Evolutionary conservation across 2,113 vertebrate genomes (phyloP).

Genomic region (Pedionomus torquatus): DNA sequence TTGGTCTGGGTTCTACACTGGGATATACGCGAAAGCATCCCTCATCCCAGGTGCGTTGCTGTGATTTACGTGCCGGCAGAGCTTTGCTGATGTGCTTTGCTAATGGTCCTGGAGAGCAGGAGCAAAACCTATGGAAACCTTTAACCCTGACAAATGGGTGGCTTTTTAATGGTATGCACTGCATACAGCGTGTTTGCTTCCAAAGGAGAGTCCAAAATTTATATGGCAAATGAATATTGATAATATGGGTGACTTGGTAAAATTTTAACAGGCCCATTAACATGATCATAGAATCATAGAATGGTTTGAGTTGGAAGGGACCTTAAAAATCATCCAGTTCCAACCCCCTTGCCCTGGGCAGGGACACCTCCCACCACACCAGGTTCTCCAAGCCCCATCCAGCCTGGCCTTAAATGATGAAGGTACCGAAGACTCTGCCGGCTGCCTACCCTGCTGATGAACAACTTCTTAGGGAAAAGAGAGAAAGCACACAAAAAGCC

Average conservation of each 20-base stretch:
- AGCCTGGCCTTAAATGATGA: too few species aligned
- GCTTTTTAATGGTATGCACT: not conserved
- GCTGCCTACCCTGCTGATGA: not conserved
- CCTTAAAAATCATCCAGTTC: too few species aligned
- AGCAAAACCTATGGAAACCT: not conserved
- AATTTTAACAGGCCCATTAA: not conserved
- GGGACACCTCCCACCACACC: too few species aligned
- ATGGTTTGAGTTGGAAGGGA: too few species aligned
- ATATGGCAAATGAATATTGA: not conserved
- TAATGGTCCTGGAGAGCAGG: not conserved
- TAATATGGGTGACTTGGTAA: not conserved
- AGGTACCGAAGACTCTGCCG: not conserved
- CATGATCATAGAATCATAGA: too few species aligned
- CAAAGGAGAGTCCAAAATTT: not conserved
- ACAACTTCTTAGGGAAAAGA: not conserved
- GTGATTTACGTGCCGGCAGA: not conserved
- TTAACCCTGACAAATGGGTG: not conserved
- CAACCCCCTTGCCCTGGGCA: too few species aligned
- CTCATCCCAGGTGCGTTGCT: not conserved
- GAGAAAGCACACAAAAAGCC: too few species aligned
- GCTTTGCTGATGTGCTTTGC: not conserved
- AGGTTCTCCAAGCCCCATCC: too few species aligned
- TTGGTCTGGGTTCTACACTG: not conserved
- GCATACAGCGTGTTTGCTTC: not conserved
- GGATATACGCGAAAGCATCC: accelerated